These are phyloP conservation scores for Pseudococcus viburni DNA, from an alignment of 2,888 invertebrate genomes.

Conservation along the genomic window DNA sequence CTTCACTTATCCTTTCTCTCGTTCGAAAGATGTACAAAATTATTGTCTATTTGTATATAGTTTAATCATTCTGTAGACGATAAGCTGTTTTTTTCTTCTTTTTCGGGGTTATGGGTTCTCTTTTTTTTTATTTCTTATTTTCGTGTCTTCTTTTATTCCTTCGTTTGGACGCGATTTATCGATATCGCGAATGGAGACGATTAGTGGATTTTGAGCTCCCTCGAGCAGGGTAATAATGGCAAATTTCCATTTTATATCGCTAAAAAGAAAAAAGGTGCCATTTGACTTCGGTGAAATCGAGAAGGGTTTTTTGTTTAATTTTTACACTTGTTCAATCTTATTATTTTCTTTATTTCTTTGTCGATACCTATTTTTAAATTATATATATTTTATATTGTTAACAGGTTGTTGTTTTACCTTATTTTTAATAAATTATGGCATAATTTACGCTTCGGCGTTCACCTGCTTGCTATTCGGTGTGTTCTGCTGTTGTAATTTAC, in stretches of 20 bases:
- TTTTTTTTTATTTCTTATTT: neutral
- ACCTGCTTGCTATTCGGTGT: slow-evolving; percentile 31
- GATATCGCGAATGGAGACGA: slow-evolving; percentile 13
- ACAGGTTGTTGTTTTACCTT: slow-evolving; percentile 57
- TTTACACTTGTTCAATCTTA: slow-evolving; percentile 36
- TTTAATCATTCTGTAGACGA: slow-evolving; percentile 11
- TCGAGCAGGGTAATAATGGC: neutral
- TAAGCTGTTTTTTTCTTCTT: slow-evolving; percentile 27
- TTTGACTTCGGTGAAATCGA: slow-evolving; percentile 38
- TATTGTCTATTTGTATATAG: slow-evolving; percentile 34
- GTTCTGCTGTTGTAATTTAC: slow-evolving; percentile 1
- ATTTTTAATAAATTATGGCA: slow-evolving; percentile 1
- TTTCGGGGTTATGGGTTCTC: slow-evolving; percentile 40
- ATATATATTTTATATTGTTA: slow-evolving; percentile 55
- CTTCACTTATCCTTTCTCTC: neutral
- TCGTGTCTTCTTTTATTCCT: slow-evolving; percentile 8
- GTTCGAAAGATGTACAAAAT: neutral
- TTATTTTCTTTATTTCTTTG: neutral
- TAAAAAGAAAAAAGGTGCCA: slow-evolving; percentile 21
- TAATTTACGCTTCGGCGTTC: slow-evolving; percentile 22
- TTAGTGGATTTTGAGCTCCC: neutral
- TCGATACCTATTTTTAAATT: slow-evolving; percentile 43
- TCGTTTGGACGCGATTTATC: neutral
- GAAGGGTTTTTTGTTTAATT: neutral
- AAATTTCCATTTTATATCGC: slow-evolving; percentile 21